Evolutionary conservation across 2,113 vertebrate genomes (phyloP).

Genomic region (Piprites chloris): DNA sequence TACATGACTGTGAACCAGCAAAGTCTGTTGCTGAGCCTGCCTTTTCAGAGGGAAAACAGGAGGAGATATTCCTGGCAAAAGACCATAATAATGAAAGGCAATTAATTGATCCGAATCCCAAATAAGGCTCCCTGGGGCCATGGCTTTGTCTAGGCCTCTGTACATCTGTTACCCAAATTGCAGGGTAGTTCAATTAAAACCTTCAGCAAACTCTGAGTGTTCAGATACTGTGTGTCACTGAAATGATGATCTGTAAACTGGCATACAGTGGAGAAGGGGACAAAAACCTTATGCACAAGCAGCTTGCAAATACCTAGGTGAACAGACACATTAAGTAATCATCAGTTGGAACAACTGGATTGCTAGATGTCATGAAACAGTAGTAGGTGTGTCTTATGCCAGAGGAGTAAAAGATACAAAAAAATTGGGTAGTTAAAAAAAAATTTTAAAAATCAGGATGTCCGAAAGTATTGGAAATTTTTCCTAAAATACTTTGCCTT

Average conservation of each 20-base stretch:
- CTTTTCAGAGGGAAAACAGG: not conserved
- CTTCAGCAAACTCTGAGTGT: too few species aligned
- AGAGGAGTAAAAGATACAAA: not conserved
- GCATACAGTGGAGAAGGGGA: rapidly evolving
- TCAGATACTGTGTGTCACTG: not conserved
- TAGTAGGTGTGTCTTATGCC: not conserved
- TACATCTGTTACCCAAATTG: not conserved
- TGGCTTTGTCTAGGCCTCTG: not conserved
- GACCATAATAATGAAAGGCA: not conserved
- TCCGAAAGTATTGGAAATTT: not conserved
- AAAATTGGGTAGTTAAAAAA: not conserved
- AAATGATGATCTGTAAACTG: not conserved
- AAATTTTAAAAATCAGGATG: rapidly evolving
- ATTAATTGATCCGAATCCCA: not conserved
- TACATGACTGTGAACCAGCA: not conserved
- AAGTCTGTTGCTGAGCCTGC: not conserved
- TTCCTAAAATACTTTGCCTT: not conserved
- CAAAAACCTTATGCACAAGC: not conserved
- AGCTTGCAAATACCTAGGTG: not conserved
- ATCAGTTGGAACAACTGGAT: not conserved
- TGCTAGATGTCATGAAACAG: not conserved
- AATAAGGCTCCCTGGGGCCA: not conserved
- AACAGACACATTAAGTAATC: not conserved
- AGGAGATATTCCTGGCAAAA: not conserved
- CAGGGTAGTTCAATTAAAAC: not conserved